Evolutionary conservation across 2,888 invertebrate genomes (phyloP).

Genomic region (Ametastegia equiseti): DNA sequence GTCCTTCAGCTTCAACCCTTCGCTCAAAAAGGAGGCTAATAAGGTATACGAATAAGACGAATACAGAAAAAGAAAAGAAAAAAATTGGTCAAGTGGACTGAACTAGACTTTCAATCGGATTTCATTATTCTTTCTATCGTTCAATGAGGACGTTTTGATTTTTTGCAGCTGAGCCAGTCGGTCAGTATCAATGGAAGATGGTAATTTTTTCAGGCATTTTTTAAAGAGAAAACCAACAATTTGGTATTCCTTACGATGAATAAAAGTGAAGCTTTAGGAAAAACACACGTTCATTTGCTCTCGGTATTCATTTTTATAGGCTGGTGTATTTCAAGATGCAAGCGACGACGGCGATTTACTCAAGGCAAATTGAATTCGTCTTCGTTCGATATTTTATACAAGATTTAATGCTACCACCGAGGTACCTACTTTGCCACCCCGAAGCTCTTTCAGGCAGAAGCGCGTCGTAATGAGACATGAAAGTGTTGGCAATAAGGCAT

Average conservation of each 20-base stretch:
- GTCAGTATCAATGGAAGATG: too few species aligned
- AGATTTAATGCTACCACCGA: conserved; percentile 53
- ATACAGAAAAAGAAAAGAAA: background rate
- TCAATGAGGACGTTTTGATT: too few species aligned
- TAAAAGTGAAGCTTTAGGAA: background rate
- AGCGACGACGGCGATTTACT: conserved; percentile 8
- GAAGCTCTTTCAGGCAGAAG: conserved; percentile 64
- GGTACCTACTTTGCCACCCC: conserved; percentile 54
- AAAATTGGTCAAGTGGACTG: background rate
- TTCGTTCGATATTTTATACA: conserved; percentile 43
- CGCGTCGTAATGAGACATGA: conserved; percentile 66
- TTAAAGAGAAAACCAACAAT: too few species aligned
- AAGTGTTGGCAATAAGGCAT: conserved; percentile 65
- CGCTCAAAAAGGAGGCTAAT: background rate
- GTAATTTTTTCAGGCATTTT: too few species aligned
- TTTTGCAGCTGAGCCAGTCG: too few species aligned
- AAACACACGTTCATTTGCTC: background rate
- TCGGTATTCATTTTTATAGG: background rate
- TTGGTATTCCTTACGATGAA: too few species aligned
- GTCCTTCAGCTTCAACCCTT: background rate
- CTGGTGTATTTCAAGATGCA: background rate
- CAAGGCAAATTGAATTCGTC: conserved; percentile 36
- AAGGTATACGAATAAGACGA: background rate
- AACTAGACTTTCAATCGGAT: too few species aligned
- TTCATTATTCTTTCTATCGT: too few species aligned